Base-by-base conservation (phyloP, 2,888 invertebrate species). In the Caenorhabditis zanzibari region DNA sequence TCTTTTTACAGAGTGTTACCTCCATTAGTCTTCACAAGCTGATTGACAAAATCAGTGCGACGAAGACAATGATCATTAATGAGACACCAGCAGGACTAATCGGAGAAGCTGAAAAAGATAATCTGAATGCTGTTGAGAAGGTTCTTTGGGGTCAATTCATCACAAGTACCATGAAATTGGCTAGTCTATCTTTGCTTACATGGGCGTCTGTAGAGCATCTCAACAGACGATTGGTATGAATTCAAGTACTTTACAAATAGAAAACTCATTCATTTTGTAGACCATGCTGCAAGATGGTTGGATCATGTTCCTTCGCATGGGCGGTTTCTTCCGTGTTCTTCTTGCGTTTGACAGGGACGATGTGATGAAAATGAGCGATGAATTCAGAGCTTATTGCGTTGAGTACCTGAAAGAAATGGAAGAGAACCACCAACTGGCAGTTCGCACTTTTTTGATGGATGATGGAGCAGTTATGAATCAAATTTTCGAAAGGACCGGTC, bases 211-310 rank as follows among this genome's bases (percentile, higher is more conserved):
- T 19, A 22, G 63, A n/a, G 0, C 74, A 82, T 56, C 35, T 69
- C 10, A 54, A 54, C 22, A 22, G 82, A 38, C 41, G 82, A 79
- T 54, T 77, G 44, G 77, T 72, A 35, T 61, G 61, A 2, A 19
- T n/a, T 47, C n/a, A 3, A 35, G n/a, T 16, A 10, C 0, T 14
- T 24, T 5, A 12, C 24, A 54, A 24, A 24, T 12, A 26, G 22
- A 14, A 19, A 12, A 26, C 12, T 9, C 3, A 12, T 26, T 5
- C 2, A 52, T 75, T n/a, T 68, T 81, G n/a, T 64, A 82, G 81
- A 68, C 72, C 28, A 41, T 79, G 41, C 24, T 83, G n/a, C 35
- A 58, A n/a, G 7, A 71, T 49, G 83, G 83, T 19, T 83, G 79
- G 79, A 49, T 12, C 0, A 66, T 72, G 71, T 83, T 83, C 58